Evolutionary conservation across 2,797 vertebrate genomes (phyloP).

Genomic region (Mormyrops attenuatus): DNA sequence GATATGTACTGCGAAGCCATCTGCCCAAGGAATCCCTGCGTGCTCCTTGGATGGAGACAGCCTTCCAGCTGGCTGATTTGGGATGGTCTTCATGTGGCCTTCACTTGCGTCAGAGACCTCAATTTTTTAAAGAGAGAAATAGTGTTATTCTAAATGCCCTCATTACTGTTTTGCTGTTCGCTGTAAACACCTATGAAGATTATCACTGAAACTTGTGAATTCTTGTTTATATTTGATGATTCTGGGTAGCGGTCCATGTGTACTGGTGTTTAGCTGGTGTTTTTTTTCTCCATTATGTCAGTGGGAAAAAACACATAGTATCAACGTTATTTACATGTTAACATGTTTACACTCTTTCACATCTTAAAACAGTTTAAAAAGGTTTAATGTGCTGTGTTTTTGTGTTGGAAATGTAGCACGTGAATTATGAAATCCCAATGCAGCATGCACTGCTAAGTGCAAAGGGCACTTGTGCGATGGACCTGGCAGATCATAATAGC

Average conservation of each 20-base stretch:
- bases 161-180: neutral
- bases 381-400: neutral
- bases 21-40: conserved; percentile 28
- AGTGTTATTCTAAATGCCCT: neutral
- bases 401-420: neutral
- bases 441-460: neutral
- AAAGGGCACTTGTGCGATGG: neutral
- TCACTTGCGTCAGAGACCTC: conserved; percentile 2
- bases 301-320: neutral
- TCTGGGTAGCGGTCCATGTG: neutral
- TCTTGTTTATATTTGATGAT: neutral
- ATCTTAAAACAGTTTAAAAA: neutral
- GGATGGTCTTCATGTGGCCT: neutral
- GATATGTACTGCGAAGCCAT: neutral
- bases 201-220: neutral
- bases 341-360: neutral
- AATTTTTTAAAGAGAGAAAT: neutral
- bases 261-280: neutral
- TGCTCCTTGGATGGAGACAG: conserved; percentile 24
- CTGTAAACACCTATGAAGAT: neutral
- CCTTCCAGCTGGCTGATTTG: neutral
- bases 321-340: neutral
- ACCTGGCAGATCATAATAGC: neutral
- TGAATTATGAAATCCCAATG: neutral
- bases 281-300: neutral